Conservation (phyloP, 2,797 vertebrate species). For the Denticeps clupeoides region DNA sequence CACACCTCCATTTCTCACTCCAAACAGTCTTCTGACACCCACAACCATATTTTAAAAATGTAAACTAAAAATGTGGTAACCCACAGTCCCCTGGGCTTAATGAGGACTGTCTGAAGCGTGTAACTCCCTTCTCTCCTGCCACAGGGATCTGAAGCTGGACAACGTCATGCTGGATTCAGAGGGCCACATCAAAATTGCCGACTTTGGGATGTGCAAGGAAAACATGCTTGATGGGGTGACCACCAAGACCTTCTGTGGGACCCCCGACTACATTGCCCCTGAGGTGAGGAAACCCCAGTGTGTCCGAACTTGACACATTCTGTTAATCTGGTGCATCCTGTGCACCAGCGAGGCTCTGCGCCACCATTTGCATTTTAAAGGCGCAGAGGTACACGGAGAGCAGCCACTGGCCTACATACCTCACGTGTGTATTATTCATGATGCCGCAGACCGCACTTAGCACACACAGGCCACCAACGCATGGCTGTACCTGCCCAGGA, state of each 20-base stretch:
- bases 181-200: conserved; percentile 94
- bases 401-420: conserved; percentile 10
- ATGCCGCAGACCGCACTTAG: not conserved
- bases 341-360: not conserved
- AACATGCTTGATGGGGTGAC: conserved; percentile 83
- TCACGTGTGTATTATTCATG: conserved; percentile 15
- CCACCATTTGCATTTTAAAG: not conserved
- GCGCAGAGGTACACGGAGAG: not conserved
- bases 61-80: too few species aligned
- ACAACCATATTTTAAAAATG: too few species aligned
- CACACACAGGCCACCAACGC: not conserved
- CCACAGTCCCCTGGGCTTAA: too few species aligned
- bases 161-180: conserved; percentile 96
- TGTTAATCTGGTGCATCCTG: too few species aligned
- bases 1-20: not conserved
- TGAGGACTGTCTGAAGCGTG: not conserved
- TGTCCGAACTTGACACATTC: too few species aligned
- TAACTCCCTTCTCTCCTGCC: not conserved
- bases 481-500: not conserved
- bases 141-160: conserved; percentile 90
- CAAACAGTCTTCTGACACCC: not conserved
- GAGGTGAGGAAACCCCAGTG: conserved; percentile 58
- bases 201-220: conserved; percentile 98
- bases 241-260: conserved; percentile 96
- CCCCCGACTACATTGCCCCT: conserved; percentile 96